Base-by-base conservation (phyloP, 2,888 invertebrate species). In the Mimas tiliae region DNA sequence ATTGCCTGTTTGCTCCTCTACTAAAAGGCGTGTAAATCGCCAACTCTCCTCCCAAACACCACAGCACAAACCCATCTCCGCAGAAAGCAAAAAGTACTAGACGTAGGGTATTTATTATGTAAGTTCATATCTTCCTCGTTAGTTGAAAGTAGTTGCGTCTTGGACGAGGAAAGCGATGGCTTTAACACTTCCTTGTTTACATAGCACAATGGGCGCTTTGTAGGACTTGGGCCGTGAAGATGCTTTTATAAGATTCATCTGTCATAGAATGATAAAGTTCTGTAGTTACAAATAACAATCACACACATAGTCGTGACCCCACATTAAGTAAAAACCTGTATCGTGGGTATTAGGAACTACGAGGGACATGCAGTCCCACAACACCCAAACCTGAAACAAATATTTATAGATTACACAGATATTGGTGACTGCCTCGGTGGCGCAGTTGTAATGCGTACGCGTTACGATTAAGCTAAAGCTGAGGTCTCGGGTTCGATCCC, bases 71-170 rank as follows among this genome's bases (percentile, higher is more conserved):
- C 42, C 9, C 58, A 58, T 58, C 55, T 55, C 58, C 12, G 19
- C 58, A 11, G 42, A 58, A 11, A 58, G 55, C 38, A 58, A 42
- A 42, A 58, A 42, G 38, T 42, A 19, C 38, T 19, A 33, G 53
- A 34, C 42, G 16, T 38, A 58, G 42, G 42, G 38, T 42, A 58
- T 58, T 58, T 42, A 58, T 58, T 58, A 42, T 42, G 58, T 42
- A 53, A 33, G 53, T 53, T 53, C 53, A 58, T 38, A 58, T 42
- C 19, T 27, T 33, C 52, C 52, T 58, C 42, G 58, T 58, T 58
- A 42, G 58, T 19, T 58, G 58, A 58, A 58, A 58, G 58, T 58
- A 16, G 58, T 9, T 19, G 38, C 55, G 8, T 58, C 33, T 52
- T 14, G 27, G 14, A 11, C 19, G 38, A 58, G 19, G 42, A 58